These are phyloP conservation scores for Tragopan temminckii DNA, from an alignment of 2,797 vertebrate species.

Conservation along the genomic window DNA sequence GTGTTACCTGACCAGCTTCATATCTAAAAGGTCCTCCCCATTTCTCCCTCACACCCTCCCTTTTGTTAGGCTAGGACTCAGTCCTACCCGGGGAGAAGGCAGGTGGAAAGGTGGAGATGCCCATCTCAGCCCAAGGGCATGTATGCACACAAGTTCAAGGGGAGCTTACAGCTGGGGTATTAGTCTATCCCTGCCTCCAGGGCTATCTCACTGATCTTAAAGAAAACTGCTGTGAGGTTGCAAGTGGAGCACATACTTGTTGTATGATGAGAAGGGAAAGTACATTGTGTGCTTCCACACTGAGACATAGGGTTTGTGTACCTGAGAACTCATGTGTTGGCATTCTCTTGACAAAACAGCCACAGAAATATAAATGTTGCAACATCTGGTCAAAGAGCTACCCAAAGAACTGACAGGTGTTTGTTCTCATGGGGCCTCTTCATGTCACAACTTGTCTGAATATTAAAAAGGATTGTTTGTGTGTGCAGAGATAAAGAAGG, in stretches of 20 bases:
- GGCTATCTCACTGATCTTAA: not conserved
- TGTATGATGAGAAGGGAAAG: not conserved
- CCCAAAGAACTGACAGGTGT: slow-evolving; percentile 8
- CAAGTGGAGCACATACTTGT: not conserved
- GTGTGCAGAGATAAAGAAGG: slow-evolving; percentile 27
- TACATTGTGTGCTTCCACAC: not conserved
- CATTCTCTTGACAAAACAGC: slow-evolving; percentile 2
- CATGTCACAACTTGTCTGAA: slow-evolving; percentile 4
- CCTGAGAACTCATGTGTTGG: not conserved
- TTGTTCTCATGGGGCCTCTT: slow-evolving; percentile 45
- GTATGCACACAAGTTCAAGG: not conserved
- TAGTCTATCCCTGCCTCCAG: not conserved
- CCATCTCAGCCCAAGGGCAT: not conserved
- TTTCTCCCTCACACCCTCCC: not conserved
- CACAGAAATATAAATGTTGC: not conserved
- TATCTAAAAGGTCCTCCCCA: too few species aligned
- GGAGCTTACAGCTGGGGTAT: not conserved
- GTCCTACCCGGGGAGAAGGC: accelerated
- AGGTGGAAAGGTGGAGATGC: accelerated
- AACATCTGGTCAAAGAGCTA: not conserved
- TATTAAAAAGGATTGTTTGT: slow-evolving; percentile 58
- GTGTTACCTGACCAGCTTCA: not conserved
- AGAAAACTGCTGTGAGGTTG: not conserved
- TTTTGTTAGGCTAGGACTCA: accelerated
- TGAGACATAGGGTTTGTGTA: not conserved